Percentiles rank a stretch among this genome's conserved stretches.
These are phyloP conservation scores for Paralinhomoeus sp. DNA, from an alignment of 2,888 invertebrate species.

Conservation along the genomic window DNA sequence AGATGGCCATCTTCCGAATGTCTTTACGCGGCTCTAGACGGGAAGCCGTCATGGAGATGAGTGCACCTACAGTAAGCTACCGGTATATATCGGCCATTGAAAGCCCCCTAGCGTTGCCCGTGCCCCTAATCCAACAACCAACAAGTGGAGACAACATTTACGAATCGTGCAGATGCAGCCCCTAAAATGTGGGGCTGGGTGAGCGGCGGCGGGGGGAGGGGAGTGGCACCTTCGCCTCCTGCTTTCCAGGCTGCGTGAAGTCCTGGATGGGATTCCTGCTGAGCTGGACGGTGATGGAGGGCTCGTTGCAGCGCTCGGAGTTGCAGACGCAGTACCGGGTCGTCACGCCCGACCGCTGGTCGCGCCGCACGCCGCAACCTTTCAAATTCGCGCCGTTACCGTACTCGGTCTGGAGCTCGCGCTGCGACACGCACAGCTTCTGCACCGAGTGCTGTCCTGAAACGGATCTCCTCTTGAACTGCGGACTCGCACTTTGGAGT, in stretches of 20 bases:
- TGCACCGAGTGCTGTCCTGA: constrained; percentile 15
- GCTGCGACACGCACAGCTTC: constrained; percentile 17
- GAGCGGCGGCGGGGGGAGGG: too few species aligned
- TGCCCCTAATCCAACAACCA: too few species aligned
- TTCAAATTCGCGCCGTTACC: constrained; percentile 10
- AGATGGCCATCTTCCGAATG: too few species aligned
- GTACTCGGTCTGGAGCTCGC: constrained; percentile 12
- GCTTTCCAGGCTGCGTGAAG: not conserved
- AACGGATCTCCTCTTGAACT: too few species aligned
- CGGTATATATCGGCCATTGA: too few species aligned
- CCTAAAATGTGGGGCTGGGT: too few species aligned
- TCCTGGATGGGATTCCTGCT: not conserved
- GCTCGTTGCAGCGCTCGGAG: constrained; percentile 11
- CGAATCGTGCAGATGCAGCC: not conserved
- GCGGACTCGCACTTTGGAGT: too few species aligned
- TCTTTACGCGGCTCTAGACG: too few species aligned
- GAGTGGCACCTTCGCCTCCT: not conserved
- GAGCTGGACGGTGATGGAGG: constrained; percentile 6
- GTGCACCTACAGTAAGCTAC: too few species aligned
- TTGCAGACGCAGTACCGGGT: constrained; percentile 15
- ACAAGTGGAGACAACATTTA: too few species aligned
- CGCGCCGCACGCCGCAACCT: constrained; percentile 8
- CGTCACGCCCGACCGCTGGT: not conserved
- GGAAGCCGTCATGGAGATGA: too few species aligned
- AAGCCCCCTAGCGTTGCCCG: too few species aligned